phyloP scores from a whole-genome alignment of 2,888 invertebrate species.

The Crepidodera aurea region DNA sequence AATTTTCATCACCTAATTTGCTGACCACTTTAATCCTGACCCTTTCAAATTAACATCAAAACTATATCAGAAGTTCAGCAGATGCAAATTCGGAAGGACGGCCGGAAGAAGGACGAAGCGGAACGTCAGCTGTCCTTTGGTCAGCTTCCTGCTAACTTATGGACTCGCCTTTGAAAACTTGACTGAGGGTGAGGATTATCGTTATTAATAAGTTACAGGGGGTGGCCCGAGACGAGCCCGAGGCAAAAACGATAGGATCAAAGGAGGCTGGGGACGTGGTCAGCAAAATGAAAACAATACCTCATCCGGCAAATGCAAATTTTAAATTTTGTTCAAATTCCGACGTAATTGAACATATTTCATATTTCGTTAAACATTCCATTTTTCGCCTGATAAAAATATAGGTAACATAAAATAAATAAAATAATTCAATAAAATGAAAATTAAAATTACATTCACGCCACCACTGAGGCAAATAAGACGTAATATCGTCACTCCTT shows the following conservation, averaged over 20 bases:
- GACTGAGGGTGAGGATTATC: constrained; percentile 8
- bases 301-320: no score
- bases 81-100: constrained; percentile 28
- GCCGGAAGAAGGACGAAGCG: constrained; percentile 24
- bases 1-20: constrained; percentile 37
- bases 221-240: not conserved
- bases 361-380: no score
- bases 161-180: constrained; percentile 17
- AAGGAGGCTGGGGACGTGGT: not conserved
- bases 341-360: no score
- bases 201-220: constrained; percentile 23
- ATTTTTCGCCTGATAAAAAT: no score
- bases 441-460: no score
- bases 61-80: constrained; percentile 33
- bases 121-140: constrained; percentile 30
- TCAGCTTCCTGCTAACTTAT: constrained; percentile 31
- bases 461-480: no score
- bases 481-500: no score
- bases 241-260: not conserved
- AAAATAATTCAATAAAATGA: no score
- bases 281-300: no score
- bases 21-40: constrained; percentile 34
- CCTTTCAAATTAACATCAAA: constrained; percentile 37
- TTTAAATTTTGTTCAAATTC: no score
- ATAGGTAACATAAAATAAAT: no score